Percentiles rank a stretch among this genome's conserved stretches.
Evolutionary conservation across 2,113 vertebrate genomes (phyloP).

Genomic region (Notechis scutatus): DNA sequence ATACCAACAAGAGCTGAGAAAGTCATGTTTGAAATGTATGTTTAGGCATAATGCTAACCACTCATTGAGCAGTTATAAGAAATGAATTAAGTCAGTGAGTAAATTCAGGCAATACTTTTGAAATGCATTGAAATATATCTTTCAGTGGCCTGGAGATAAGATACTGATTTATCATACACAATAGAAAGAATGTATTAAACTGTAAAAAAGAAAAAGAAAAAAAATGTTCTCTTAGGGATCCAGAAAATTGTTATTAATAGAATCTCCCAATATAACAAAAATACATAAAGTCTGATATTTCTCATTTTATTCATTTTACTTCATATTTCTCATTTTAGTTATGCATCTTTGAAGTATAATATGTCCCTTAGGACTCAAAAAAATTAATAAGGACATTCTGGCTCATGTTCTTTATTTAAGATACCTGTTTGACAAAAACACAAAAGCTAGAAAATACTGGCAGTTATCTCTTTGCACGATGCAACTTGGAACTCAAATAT

Average conservation of each 20-base stretch:
- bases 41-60: neutral
- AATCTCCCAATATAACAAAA: neutral
- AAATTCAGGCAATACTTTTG: neutral
- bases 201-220: neutral
- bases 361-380: neutral
- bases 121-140: conserved; percentile 1
- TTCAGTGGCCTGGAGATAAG: neutral
- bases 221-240: neutral
- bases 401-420: neutral
- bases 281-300: neutral
- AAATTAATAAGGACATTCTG: neutral
- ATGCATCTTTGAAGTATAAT: neutral
- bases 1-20: neutral
- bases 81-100: neutral
- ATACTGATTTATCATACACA: neutral
- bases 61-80: neutral
- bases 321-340: neutral
- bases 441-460: neutral
- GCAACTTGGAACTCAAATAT: neutral
- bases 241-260: neutral
- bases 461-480: neutral
- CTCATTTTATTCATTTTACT: neutral
- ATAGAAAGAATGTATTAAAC: neutral
- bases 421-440: neutral
- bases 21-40: neutral